Percentiles rank a stretch among this genome's conserved stretches.
phyloP scores from a whole-genome alignment of 2,888 invertebrate species.

The Bellardia bayeri region DNA sequence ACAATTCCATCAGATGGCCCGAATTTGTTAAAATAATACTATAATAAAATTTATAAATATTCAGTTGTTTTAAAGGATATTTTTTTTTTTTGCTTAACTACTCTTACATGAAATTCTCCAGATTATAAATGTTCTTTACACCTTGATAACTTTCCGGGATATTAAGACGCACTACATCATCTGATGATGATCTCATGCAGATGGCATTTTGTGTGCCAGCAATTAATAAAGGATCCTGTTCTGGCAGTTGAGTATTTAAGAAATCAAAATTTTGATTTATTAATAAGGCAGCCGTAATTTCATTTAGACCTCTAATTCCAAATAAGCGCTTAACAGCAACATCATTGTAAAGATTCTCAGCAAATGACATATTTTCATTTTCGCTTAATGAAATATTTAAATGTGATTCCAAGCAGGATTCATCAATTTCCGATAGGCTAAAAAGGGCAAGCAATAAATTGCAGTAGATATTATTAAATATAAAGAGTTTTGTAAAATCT shows the following conservation, averaged over 20 bases:
- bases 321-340: conserved; percentile 77
- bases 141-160: conserved; percentile 78
- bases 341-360: conserved; percentile 78
- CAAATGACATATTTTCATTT: conserved; percentile 78
- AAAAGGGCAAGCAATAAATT: neutral
- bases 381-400: conserved; percentile 78
- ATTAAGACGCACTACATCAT: conserved; percentile 75
- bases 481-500: too few relatives aligned
- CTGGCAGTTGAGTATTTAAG: neutral
- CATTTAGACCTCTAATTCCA: conserved; percentile 74
- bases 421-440: conserved; percentile 81
- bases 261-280: conserved; percentile 66
- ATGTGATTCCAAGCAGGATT: conserved; percentile 77
- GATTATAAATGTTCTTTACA: conserved; percentile 80
- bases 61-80: neutral
- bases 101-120: conserved; percentile 80
- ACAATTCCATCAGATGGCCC: conserved; percentile 82
- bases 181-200: conserved; percentile 75
- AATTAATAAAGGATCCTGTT: conserved; percentile 72
- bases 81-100: conserved; percentile 49
- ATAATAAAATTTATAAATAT: neutral
- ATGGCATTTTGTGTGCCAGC: conserved; percentile 75
- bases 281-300: conserved; percentile 74
- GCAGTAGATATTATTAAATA: neutral
- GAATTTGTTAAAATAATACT: conserved; percentile 81